phyloP scores from a whole-genome alignment of 2,113 vertebrate species.

The Rhabdomys dilectus region DNA sequence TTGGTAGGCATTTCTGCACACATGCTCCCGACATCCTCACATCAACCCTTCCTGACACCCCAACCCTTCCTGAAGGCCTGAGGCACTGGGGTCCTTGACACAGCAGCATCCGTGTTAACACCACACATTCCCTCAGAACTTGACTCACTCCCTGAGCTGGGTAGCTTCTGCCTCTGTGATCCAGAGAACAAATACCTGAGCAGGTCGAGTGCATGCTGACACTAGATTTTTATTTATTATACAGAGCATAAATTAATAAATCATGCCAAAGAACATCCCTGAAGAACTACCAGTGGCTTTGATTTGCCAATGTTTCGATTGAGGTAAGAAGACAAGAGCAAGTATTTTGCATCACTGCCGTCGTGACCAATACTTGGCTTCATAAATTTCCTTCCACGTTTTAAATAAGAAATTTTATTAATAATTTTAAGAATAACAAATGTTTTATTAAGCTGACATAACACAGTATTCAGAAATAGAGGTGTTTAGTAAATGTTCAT shows the following conservation, averaged over 20 bases:
- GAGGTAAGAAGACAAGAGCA: neutral
- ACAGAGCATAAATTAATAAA: neutral
- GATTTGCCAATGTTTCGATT: neutral
- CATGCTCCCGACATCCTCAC: too few relatives aligned
- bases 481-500: neutral
- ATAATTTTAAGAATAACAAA: neutral
- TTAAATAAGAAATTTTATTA: neutral
- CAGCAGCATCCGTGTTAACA: rapidly evolving
- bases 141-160: rapidly evolving
- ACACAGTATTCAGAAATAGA: neutral
- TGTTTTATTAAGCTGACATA: neutral
- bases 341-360: neutral
- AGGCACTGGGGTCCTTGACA: too few relatives aligned
- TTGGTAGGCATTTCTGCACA: neutral
- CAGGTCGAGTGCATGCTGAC: neutral
- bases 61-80: neutral
- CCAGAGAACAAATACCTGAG: rapidly evolving
- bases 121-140: neutral
- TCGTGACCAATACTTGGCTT: neutral
- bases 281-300: neutral
- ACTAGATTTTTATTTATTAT: neutral
- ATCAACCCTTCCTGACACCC: too few relatives aligned
- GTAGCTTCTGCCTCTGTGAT: too few relatives aligned
- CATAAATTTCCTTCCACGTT: neutral
- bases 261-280: neutral